Evolutionary conservation across 2,888 invertebrate genomes (phyloP), one percentile per base, ranked within the genome.

Genomic region (Noctua comes): DNA sequence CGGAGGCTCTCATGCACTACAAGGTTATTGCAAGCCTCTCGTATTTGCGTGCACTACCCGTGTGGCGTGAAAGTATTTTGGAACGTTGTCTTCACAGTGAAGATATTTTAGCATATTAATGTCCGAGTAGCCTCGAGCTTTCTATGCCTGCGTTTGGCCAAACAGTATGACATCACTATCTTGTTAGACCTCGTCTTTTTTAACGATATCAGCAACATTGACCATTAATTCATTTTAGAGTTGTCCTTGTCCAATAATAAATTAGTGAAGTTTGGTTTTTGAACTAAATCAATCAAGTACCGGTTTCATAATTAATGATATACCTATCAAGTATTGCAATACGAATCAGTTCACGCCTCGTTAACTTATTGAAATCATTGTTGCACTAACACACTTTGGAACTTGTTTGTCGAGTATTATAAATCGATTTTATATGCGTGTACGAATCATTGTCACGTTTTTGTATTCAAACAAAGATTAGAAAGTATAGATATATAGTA

Each of bases 51-150:
- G 95, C 95, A 93, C 90, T 95, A 95, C 93, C 89, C 91, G 93
- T 93, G 91, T 93, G 93, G 92, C 93, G 96, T 96, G 96, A 96
- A 97, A 96, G 96, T 96, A 95, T 96, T 96, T 96, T 89, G 95
- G 92, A 93, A 91, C 93, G 93, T 91, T 93, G 93, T 94, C 92
- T 96, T 95, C 92, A 93, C 93, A 82, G 92, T 91, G 90, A 93
- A 95, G 92, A 95, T 95, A 94, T 95, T 95, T 96, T 96, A 94
- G 94, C 95, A 96, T 96, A 96, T 94, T 95, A 95, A 96, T 95
- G 93, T 90, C 84, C 86, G 87, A 92, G 89, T 90, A 92, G 89
- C 90, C 88, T 84, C 88, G 87, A 94, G 95, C 96, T 97, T 96
- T 97, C 96, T 96, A 96, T 93, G 92, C 88, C 90, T 93, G 91